Base-by-base conservation (phyloP, 1,140 invertebrate species). In the Oryzaephilus surinamensis region DNA sequence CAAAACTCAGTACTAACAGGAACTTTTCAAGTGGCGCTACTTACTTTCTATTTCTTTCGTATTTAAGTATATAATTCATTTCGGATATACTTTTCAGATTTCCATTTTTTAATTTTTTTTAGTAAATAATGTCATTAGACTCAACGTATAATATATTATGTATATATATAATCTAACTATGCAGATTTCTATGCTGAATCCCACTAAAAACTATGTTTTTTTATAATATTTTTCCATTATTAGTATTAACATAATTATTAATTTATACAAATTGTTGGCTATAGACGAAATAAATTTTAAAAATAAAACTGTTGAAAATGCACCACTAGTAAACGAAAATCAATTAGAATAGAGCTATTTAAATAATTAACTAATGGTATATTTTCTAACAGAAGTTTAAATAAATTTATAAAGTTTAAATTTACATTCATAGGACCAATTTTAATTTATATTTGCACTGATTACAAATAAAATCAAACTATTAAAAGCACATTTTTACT, bases 1-100 rank as follows among this genome's bases (percentile, higher is more conserved):
- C n/a, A n/a, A n/a, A n/a, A n/a, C 29, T 38, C 26, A 45, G 40
- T 45, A 46, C 48, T 53, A 48, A 53, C 48, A 44, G 45, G 31
- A 45, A 45, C 38, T 43, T 43, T 31, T 41, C 43, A 34, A 48
- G 20, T 46, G 38, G 50, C 42, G 45, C 47, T 47, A 45, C 28
- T 29, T 50, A 31, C 20, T 21, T 21, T 21, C n/a, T 38, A 41
- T 33, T 42, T 45, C 10, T 38, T 26, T 47, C 37, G n/a, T n/a
- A n/a, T n/a, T n/a, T n/a, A n/a, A n/a, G n/a, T n/a, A n/a, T n/a
- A n/a, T n/a, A n/a, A n/a, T n/a, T n/a, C n/a, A n/a, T n/a, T n/a
- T n/a, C n/a, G n/a, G n/a, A n/a, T n/a, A n/a, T n/a, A n/a, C n/a
- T n/a, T n/a, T n/a, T n/a, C n/a, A n/a, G n/a, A n/a, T n/a, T n/a